Conservation (phyloP, 2,113 vertebrate species). For the Trogon melanurus region DNA sequence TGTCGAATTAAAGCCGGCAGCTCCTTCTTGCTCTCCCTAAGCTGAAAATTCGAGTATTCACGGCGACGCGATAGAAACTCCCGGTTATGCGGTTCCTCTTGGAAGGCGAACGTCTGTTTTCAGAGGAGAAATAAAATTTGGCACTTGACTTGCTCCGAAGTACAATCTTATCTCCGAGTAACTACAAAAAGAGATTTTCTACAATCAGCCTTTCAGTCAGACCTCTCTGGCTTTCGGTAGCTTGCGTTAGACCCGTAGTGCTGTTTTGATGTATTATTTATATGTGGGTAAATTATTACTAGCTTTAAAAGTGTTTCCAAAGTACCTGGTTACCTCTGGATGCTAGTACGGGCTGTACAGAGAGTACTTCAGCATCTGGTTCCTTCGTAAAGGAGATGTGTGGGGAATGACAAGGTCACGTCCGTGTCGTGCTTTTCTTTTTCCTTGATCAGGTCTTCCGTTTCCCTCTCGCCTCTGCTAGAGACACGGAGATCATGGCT, state of each 20-base stretch:
- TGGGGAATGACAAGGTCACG: background rate
- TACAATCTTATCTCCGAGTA: slow-evolving; percentile 20
- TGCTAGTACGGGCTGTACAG: background rate
- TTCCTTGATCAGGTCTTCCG: background rate
- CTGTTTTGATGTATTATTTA: slow-evolving; percentile 47
- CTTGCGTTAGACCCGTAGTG: background rate
- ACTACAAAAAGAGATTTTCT: background rate
- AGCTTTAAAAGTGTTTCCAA: slow-evolving; percentile 82
- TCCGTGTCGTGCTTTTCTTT: background rate
- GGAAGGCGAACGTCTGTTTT: background rate
- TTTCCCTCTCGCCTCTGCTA: background rate
- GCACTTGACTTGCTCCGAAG: slow-evolving; percentile 34
- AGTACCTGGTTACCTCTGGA: slow-evolving; percentile 72
- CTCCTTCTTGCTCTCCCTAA: background rate
- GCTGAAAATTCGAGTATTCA: background rate
- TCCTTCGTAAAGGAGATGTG: background rate
- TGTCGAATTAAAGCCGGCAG: background rate
- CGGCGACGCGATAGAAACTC: background rate
- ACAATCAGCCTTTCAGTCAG: slow-evolving; percentile 15
- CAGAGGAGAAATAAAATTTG: background rate
- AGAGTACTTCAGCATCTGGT: background rate
- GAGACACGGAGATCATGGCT: background rate
- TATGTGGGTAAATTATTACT: slow-evolving; percentile 71
- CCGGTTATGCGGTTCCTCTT: background rate
- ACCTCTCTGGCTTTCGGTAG: slow-evolving; percentile 11